phyloP scores from a whole-genome alignment of 2,113 vertebrate species.

The Phalacrocorax aristotelis region DNA sequence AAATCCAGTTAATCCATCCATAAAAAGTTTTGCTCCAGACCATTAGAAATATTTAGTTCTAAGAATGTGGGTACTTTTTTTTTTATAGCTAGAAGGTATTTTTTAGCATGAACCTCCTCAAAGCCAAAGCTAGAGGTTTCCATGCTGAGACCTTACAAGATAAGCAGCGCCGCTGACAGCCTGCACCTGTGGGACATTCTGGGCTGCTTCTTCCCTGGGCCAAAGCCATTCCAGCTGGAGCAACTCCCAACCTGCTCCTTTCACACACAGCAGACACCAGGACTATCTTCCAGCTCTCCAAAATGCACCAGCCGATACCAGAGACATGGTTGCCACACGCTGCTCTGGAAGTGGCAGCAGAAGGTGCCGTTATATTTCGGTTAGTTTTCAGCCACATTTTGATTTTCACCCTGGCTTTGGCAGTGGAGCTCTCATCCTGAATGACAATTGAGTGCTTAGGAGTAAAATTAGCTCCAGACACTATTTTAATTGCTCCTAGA shows the following conservation, averaged over 20 bases:
- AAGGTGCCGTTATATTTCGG: background rate
- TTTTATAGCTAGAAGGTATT: background rate
- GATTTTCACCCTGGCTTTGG: background rate
- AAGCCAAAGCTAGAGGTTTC: background rate
- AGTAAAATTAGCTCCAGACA: background rate
- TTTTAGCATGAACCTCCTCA: background rate
- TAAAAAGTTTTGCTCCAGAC: background rate
- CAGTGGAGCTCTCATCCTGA: background rate
- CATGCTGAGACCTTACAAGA: background rate
- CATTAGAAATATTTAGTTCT: background rate
- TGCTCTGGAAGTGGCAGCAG: background rate
- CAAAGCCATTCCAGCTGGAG: background rate
- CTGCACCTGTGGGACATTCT: background rate
- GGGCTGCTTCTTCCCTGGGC: background rate
- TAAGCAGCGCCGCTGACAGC: fast-evolving
- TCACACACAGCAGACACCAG: background rate
- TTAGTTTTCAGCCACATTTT: background rate
- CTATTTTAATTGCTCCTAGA: background rate
- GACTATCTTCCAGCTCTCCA: background rate
- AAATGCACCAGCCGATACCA: fast-evolving
- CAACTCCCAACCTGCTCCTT: background rate
- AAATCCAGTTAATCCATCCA: background rate
- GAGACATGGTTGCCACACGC: fast-evolving
- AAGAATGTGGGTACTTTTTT: background rate
- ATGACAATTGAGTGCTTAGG: background rate